These are phyloP conservation scores for Ashinkailepas kermadecensis DNA, from an alignment of 2,888 invertebrate species.

Conservation along the genomic window DNA sequence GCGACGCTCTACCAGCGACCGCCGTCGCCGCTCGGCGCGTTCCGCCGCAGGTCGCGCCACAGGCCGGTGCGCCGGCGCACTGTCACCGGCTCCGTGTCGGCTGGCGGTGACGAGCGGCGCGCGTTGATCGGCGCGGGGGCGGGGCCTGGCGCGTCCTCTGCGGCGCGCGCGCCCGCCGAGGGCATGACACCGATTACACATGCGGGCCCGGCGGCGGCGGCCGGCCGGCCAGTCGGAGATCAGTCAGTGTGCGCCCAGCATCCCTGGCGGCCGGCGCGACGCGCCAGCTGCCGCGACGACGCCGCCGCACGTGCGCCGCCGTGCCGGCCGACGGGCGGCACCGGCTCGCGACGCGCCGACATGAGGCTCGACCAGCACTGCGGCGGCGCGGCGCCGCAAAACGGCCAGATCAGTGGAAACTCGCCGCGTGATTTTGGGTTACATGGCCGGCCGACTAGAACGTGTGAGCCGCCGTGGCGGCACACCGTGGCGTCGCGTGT, in stretches of 20 bases:
- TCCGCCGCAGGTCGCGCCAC: background rate
- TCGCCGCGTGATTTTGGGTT: conserved; percentile 10
- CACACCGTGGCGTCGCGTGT: background rate
- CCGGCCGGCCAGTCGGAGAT: background rate
- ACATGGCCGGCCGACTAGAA: conserved; percentile 4
- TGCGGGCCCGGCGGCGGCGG: background rate
- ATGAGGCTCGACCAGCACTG: too few relatives aligned
- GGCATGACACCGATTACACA: conserved; percentile 8
- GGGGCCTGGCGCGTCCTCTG: background rate
- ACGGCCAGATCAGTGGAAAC: background rate
- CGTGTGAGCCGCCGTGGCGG: background rate
- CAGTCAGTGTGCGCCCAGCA: background rate
- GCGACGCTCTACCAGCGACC: background rate
- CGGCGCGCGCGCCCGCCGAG: background rate
- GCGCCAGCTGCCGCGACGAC: background rate
- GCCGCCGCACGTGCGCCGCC: background rate
- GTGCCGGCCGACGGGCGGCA: background rate
- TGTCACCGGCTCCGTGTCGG: background rate
- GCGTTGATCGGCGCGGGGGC: background rate
- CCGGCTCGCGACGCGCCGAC: too few relatives aligned
- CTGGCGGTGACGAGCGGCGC: background rate
- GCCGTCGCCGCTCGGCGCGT: background rate
- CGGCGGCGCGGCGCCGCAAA: background rate
- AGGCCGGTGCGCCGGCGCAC: conserved; percentile 4
- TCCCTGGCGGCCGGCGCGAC: background rate